Conservation (phyloP, 2,797 vertebrate species). For the Numenius phaeopus region DNA sequence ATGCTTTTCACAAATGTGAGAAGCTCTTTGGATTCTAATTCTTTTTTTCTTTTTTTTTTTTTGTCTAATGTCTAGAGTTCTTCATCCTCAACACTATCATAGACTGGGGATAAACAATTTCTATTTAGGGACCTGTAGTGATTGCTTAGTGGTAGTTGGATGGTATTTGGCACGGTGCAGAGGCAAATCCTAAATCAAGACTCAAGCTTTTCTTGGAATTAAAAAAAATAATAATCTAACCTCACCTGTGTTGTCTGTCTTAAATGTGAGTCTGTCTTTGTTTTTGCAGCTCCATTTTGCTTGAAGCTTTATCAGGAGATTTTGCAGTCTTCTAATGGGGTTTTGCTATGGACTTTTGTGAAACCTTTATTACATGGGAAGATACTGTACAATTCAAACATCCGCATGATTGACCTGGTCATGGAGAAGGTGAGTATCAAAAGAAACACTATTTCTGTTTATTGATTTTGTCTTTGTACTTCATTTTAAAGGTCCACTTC, state of each 20-base stretch:
- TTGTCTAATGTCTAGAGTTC: not conserved
- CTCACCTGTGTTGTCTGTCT: not conserved
- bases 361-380: conserved; percentile 80
- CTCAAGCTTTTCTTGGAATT: not conserved
- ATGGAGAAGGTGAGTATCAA: conserved; percentile 72
- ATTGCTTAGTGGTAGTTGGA: not conserved
- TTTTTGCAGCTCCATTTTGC: conserved; percentile 77
- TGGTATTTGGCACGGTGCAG: not conserved
- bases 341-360: conserved; percentile 79
- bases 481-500: not conserved
- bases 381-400: conserved; percentile 76
- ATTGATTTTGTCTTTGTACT: conserved; percentile 8
- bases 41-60: not conserved
- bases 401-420: conserved; percentile 66
- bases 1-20: not conserved
- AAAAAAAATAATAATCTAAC: not conserved
- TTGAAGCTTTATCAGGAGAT: conserved; percentile 79
- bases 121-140: not conserved
- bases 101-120: not conserved
- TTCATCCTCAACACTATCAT: not conserved
- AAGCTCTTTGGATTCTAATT: not conserved
- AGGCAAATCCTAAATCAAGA: not conserved
- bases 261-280: not conserved
- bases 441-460: not conserved
- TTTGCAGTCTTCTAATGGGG: conserved; percentile 77